Base-by-base conservation (phyloP, 2,113 vertebrate genomes). In the Choloepus hoffmanni region DNA sequence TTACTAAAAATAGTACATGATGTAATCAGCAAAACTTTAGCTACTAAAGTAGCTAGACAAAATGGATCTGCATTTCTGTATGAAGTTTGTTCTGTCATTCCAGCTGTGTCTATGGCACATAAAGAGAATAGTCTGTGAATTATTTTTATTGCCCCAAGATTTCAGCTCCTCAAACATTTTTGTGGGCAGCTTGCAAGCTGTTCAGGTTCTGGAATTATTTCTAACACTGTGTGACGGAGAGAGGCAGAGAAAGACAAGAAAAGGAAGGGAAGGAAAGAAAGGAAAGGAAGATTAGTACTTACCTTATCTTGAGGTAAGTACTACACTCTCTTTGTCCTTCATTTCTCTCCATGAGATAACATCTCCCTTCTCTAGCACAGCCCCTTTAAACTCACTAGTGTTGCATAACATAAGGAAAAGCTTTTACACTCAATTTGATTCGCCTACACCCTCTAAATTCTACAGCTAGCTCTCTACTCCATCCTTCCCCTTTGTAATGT, bases 1-100 rank as follows among this genome's bases (percentile, higher is more conserved):
- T 93, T 97, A 93, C 98, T 98, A 98, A 98, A 98, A 98, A 98
- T 98, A 98, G 98, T 24, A 70, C 95, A 98, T 98, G 98, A 98
- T 98, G 98, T 98, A 98, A 98, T 98, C 95, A 74, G 94, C 95
- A 89, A 97, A 98, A 98, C 95, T 98, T 97, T 95, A 84, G 63
- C 96, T 91, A 88, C 94, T 97, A 68, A 97, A 97, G 97, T 82
- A 96, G 97, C 96, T 96, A 96, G 88, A 94, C 94, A 97, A 96
- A 97, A 97, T 89, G 93, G 88, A 81, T 97, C 86, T 84, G 33
- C 93, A 95, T 97, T 98, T 97, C 97, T 92, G 94, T 73, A 68
- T 96, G 96, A 98, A 98, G 97, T 98, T 98, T 97, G 85, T 97
- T 89, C 95, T 90, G 91, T 94, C 53, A 26, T 97, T 97, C 95